phyloP scores from a whole-genome alignment of 37 sponge, comb jelly and placozoan genomes.

The Beroe ovata region DNA sequence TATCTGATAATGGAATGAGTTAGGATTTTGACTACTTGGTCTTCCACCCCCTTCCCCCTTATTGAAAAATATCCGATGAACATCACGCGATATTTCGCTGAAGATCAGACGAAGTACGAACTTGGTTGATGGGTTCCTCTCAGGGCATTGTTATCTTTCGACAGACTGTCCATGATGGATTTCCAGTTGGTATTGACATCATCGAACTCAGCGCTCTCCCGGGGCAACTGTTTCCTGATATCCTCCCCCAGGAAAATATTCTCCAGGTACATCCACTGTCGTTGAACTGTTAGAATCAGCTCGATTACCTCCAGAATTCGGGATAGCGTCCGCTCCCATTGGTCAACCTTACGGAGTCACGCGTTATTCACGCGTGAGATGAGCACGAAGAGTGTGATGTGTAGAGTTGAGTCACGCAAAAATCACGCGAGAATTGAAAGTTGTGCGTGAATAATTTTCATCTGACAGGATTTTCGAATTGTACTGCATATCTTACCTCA shows the following conservation, averaged over 20 bases:
- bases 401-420: too few relatives aligned
- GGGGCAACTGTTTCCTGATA: slow-evolving; percentile 95
- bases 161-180: slow-evolving; percentile 78
- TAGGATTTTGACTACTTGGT: too few relatives aligned
- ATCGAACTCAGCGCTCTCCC: slow-evolving; percentile 91
- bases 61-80: too few relatives aligned
- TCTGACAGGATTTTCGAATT: too few relatives aligned
- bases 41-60: too few relatives aligned
- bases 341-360: slow-evolving; percentile 74
- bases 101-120: too few relatives aligned
- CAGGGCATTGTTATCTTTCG: slow-evolving; percentile 87
- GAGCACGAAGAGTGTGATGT: background rate
- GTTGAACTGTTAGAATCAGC: slow-evolving; percentile 93
- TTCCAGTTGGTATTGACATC: slow-evolving; percentile 89
- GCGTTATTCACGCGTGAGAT: background rate
- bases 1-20: slow-evolving; percentile 69
- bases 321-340: slow-evolving; percentile 97
- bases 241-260: slow-evolving; percentile 98
- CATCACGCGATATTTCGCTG: too few relatives aligned
- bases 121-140: slow-evolving; percentile 84
- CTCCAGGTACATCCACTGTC: slow-evolving; percentile 99
- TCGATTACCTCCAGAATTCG: slow-evolving; percentile 95
- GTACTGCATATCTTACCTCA: too few relatives aligned
- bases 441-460: too few relatives aligned
- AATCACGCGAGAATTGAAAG: too few relatives aligned